These are phyloP conservation scores for Liasis olivaceus DNA, from an alignment of 2,797 vertebrate species.

Conservation along the genomic window DNA sequence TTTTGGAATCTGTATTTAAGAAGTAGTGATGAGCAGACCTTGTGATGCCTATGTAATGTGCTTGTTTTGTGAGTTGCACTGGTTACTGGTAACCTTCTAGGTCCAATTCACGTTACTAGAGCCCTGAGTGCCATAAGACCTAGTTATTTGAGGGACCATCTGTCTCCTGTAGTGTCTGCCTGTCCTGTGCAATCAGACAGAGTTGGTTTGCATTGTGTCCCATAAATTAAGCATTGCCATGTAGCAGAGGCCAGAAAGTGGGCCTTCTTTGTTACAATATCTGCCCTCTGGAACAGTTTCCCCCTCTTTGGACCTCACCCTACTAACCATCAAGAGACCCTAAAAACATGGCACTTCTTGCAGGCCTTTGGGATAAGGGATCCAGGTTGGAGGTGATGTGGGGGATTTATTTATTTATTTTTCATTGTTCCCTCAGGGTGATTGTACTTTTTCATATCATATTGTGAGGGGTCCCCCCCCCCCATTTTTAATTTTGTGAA, in stretches of 20 bases:
- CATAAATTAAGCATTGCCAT: background rate
- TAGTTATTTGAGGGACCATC: background rate
- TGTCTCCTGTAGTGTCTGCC: background rate
- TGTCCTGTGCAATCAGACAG: background rate
- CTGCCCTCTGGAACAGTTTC: background rate
- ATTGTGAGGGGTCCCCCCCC: too few relatives aligned
- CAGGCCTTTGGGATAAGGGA: background rate
- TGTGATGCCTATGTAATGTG: background rate
- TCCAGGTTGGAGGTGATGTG: background rate
- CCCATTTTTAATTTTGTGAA: background rate
- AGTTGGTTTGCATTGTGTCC: background rate
- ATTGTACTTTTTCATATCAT: background rate
- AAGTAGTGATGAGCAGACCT: background rate
- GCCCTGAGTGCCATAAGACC: background rate
- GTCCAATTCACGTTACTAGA: background rate
- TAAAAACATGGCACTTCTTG: background rate
- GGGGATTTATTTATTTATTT: background rate
- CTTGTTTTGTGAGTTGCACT: background rate
- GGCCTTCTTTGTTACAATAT: background rate
- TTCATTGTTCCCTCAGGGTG: background rate
- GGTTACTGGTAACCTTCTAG: background rate
- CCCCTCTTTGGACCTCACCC: background rate
- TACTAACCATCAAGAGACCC: background rate
- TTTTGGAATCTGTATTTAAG: background rate
- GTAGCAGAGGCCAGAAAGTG: background rate